A percentile compares a stretch with the other conserved stretches of the same genome.
Conservation (phyloP, 2,113 vertebrate genomes). For the Martes martes region DNA sequence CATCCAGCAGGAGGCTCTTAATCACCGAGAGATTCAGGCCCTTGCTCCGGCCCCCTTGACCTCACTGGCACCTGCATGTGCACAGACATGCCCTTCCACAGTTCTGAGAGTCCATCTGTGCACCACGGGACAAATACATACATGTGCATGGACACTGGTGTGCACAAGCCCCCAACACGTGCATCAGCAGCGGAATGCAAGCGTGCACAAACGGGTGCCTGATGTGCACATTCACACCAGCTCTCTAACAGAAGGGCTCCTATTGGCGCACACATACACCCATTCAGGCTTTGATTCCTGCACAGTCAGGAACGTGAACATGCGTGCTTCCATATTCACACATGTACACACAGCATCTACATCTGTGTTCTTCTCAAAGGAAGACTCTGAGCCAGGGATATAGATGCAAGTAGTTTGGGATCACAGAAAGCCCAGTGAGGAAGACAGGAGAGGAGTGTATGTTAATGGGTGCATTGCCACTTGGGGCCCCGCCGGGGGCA, state of each 20-base stretch:
- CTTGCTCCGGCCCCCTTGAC: background rate
- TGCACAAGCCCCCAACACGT: accelerated
- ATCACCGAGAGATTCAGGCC: background rate
- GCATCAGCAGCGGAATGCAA: background rate
- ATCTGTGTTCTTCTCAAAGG: background rate
- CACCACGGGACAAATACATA: accelerated
- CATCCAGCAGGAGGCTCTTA: background rate
- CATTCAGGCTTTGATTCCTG: background rate
- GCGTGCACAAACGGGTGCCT: accelerated
- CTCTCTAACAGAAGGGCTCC: background rate
- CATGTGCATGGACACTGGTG: accelerated
- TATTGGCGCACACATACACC: accelerated
- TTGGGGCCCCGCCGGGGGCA: background rate
- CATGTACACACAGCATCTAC: background rate
- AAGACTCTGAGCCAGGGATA: background rate
- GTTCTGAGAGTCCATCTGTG: background rate
- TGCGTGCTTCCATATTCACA: background rate
- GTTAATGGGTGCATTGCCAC: background rate
- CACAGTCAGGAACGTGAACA: accelerated
- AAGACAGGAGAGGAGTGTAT: background rate
- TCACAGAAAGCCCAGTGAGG: background rate
- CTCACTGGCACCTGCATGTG: accelerated
- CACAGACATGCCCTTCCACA: background rate
- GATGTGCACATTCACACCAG: background rate
- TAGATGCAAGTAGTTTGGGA: background rate